phyloP scores from a whole-genome alignment of 2,888 invertebrate genomes.

The Campoplex capitator region DNA sequence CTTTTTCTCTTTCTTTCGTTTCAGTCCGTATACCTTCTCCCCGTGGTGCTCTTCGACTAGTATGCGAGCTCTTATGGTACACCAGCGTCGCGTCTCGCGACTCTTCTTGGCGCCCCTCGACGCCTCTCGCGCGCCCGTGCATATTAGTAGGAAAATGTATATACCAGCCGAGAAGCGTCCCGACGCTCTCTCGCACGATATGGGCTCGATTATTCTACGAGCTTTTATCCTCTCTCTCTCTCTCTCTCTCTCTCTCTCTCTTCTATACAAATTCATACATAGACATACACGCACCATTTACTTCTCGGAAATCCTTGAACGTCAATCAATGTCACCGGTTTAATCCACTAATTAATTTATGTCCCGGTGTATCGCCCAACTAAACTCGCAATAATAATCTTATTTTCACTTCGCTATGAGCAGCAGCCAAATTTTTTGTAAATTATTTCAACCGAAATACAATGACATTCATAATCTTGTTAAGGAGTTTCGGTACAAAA shows the following conservation, averaged over 20 bases:
- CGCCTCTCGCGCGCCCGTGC: conserved; percentile 1
- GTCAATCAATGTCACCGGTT: conserved; percentile 16
- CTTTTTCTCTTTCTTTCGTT: conserved; percentile 31
- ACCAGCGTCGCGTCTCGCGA: conserved; percentile 62
- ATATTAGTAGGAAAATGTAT: conserved; percentile 39
- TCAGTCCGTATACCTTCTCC: conserved; percentile 30
- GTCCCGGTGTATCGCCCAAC: background rate
- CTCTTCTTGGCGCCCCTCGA: conserved; percentile 51
- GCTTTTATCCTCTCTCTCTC: conserved; percentile 51
- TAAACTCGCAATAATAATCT: background rate
- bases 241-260: background rate
- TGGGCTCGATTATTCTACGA: conserved; percentile 33
- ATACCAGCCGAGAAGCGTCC: conserved; percentile 38
- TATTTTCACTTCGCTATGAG: background rate
- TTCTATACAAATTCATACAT: background rate
- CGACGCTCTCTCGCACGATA: conserved; percentile 53
- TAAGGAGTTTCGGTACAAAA: too few relatives aligned
- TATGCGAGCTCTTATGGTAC: conserved; percentile 56
- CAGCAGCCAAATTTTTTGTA: background rate
- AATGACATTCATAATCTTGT: background rate
- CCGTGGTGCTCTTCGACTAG: conserved; percentile 38
- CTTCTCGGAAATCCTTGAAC: conserved; percentile 22
- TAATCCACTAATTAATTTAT: conserved; percentile 24
- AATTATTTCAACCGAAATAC: background rate
- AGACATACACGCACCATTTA: background rate